Percentiles rank a stretch among this genome's conserved stretches.
phyloP scores from a whole-genome alignment of 2,797 vertebrate genomes.

The Centropyge bicolor region DNA sequence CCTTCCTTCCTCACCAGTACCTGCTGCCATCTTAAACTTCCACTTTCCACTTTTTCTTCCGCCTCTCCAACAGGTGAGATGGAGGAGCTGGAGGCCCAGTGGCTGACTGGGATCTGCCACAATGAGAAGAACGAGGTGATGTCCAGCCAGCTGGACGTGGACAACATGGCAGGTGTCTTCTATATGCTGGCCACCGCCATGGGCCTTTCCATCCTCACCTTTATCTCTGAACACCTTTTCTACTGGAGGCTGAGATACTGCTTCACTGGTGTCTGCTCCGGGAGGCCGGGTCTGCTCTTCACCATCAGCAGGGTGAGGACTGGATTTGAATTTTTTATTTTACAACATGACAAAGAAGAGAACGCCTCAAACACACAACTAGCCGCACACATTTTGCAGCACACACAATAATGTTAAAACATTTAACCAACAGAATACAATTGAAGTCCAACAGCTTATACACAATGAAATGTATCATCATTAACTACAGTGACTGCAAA shows the following conservation, averaged over 20 bases:
- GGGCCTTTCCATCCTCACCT: constrained; percentile 95
- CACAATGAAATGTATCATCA: no score
- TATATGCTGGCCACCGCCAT: constrained; percentile 99
- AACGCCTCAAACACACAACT: no score
- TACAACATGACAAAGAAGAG: no score
- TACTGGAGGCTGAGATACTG: constrained; percentile 98
- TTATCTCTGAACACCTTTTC: constrained; percentile 96
- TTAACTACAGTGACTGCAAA: no score
- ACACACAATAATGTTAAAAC: no score
- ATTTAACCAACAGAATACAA: no score
- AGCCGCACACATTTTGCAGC: no score
- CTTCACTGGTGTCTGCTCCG: constrained; percentile 94
- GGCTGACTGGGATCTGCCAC: constrained; percentile 98
- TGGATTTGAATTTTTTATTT: no score
- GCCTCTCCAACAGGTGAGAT: constrained; percentile 90
- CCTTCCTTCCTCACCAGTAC: background rate
- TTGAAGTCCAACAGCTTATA: no score
- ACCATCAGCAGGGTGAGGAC: constrained; percentile 95
- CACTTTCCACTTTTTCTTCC: background rate
- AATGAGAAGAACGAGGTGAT: constrained; percentile 99
- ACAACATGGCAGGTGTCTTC: constrained; percentile 98
- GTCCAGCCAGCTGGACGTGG: constrained; percentile 97
- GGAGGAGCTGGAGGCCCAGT: constrained; percentile 97
- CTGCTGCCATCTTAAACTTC: constrained; percentile 19
- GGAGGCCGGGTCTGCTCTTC: constrained; percentile 93